A percentile compares a stretch with the other conserved stretches of the same genome.
These are phyloP conservation scores for Periophthalmodon schlosseri DNA, from an alignment of 2,113 vertebrate species.

Conservation along the genomic window DNA sequence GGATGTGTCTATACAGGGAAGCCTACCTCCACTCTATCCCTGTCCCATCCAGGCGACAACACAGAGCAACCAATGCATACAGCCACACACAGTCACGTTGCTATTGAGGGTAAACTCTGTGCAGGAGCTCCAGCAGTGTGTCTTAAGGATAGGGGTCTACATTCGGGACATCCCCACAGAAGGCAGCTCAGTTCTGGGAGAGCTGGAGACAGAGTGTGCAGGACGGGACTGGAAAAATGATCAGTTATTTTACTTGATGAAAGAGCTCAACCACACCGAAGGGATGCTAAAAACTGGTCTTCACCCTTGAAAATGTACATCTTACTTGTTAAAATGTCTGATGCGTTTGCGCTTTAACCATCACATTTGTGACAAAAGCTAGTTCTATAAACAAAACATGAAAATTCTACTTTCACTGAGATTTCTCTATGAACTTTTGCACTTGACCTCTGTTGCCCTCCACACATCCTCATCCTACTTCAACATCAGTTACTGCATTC, in stretches of 20 bases:
- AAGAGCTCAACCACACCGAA: constrained; percentile 68
- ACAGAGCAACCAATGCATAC: constrained; percentile 42
- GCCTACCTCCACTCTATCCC: constrained; percentile 63
- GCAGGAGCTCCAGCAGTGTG: constrained; percentile 69
- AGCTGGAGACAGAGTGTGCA: constrained; percentile 72
- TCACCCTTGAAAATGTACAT: neutral
- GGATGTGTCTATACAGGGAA: constrained; percentile 67
- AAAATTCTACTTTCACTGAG: neutral
- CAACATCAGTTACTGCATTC: constrained; percentile 72
- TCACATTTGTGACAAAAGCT: neutral
- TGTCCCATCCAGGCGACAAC: constrained; percentile 23
- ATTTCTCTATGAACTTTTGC: constrained; percentile 29
- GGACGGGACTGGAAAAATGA: constrained; percentile 68
- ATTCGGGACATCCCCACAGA: constrained; percentile 38
- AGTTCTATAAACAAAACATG: neutral
- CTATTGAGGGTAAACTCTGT: constrained; percentile 62
- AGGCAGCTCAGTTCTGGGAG: constrained; percentile 65
- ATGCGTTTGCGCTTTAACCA: neutral
- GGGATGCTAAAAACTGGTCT: constrained; percentile 45
- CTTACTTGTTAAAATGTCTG: neutral
- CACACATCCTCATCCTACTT: constrained; percentile 53
- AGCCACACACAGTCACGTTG: constrained; percentile 50
- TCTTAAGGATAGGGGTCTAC: constrained; percentile 65
- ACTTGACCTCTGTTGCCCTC: constrained; percentile 34
- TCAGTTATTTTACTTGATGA: constrained; percentile 48